Evolutionary conservation across 2,113 vertebrate genomes (phyloP).

Genomic region (Aldabrachelys gigantea): DNA sequence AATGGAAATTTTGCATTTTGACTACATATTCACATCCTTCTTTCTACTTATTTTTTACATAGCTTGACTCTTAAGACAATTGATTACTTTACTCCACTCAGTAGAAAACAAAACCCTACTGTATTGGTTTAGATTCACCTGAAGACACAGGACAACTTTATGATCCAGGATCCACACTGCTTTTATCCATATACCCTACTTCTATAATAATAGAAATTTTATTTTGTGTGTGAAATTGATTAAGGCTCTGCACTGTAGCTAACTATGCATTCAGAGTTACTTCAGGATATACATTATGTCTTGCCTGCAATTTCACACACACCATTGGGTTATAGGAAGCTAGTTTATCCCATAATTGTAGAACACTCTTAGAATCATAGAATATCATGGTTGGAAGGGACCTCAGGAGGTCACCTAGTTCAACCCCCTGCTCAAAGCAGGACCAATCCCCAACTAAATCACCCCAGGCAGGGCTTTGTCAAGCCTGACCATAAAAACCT

Average conservation of each 20-base stretch:
- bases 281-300: background rate
- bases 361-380: background rate
- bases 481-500: too few relatives aligned
- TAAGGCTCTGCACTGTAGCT: background rate
- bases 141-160: slow-evolving; percentile 69
- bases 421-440: too few relatives aligned
- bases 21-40: slow-evolving; percentile 10
- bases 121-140: slow-evolving; percentile 71
- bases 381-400: too few relatives aligned
- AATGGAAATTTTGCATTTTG: background rate
- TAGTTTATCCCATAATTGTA: background rate
- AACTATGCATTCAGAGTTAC: background rate
- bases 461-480: too few relatives aligned
- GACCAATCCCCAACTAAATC: too few relatives aligned
- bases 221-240: slow-evolving; percentile 22
- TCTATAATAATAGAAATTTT: slow-evolving; percentile 28
- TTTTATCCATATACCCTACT: slow-evolving; percentile 57
- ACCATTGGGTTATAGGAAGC: background rate
- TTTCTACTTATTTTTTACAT: slow-evolving; percentile 11
- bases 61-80: slow-evolving; percentile 39
- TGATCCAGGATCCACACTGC: slow-evolving; percentile 39
- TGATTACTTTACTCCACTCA: slow-evolving; percentile 68
- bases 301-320: background rate
- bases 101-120: slow-evolving; percentile 71
- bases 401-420: too few relatives aligned